Percentiles rank a stretch among this genome's conserved stretches.
These are phyloP conservation scores for Arenicola marina DNA, from an alignment of 2,888 invertebrate genomes.

Conservation along the genomic window DNA sequence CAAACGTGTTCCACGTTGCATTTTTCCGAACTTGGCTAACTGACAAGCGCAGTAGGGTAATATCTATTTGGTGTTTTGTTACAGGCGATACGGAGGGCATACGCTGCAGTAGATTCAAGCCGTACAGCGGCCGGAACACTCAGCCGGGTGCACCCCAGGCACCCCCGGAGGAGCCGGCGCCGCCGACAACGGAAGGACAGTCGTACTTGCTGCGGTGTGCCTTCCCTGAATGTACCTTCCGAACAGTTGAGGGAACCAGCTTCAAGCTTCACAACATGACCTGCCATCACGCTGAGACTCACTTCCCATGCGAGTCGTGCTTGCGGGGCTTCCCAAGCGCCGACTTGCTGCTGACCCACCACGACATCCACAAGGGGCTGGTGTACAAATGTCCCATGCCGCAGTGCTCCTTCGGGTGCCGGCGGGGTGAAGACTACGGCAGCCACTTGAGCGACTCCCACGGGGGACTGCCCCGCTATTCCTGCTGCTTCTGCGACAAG, in stretches of 20 bases:
- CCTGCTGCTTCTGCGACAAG: constrained; percentile 4
- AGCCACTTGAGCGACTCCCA: constrained; percentile 3
- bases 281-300: constrained; percentile 5
- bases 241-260: background rate
- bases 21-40: too few relatives aligned
- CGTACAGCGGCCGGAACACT: too few relatives aligned
- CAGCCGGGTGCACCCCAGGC: too few relatives aligned
- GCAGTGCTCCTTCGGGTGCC: background rate
- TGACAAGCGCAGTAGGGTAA: too few relatives aligned
- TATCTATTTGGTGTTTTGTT: too few relatives aligned
- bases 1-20: too few relatives aligned
- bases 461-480: background rate
- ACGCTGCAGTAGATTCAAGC: too few relatives aligned
- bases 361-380: background rate
- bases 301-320: constrained; percentile 10
- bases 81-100: too few relatives aligned
- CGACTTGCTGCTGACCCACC: constrained; percentile 13
- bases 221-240: constrained; percentile 4
- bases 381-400: constrained; percentile 10
- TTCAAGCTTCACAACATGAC: constrained; percentile 15
- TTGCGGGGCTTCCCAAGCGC: background rate
- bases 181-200: too few relatives aligned
- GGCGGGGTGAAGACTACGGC: constrained; percentile 1
- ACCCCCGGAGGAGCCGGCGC: too few relatives aligned
- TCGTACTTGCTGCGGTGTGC: constrained; percentile 9